These are phyloP conservation scores for Crossaster papposus DNA, from an alignment of 53 echinoderm and acorn worm species.

Conservation along the genomic window DNA sequence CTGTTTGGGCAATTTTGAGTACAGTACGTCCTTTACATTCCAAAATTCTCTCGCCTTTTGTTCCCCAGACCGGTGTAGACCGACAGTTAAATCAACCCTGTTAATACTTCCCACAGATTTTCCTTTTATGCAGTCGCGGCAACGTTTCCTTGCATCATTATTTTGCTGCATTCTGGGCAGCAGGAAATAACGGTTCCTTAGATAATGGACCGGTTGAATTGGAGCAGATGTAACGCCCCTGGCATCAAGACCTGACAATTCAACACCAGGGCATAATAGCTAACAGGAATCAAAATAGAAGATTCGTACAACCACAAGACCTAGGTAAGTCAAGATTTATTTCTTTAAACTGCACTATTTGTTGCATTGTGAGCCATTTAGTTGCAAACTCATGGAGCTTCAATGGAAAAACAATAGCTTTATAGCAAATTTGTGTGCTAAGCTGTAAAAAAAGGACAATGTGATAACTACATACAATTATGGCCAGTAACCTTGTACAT, in stretches of 20 bases:
- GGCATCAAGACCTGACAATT: constrained; percentile 1
- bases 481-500: no score
- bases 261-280: not conserved
- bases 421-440: no score
- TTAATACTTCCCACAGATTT: not conserved
- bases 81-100: not conserved
- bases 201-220: constrained; percentile 45
- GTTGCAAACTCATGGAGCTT: not conserved
- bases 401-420: not conserved
- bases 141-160: not conserved
- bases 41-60: no score
- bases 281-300: not conserved
- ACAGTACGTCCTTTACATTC: no score
- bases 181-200: constrained; percentile 47
- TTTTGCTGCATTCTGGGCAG: constrained; percentile 5
- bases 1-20: no score
- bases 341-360: not conserved
- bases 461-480: no score
- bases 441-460: no score
- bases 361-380: not conserved
- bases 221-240: constrained; percentile 29
- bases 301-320: not conserved
- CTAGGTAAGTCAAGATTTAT: not conserved
- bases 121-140: not conserved
- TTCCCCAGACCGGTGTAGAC: no score